Base-by-base conservation (phyloP, 2,888 invertebrate genomes). In the Cephus pulcher region DNA sequence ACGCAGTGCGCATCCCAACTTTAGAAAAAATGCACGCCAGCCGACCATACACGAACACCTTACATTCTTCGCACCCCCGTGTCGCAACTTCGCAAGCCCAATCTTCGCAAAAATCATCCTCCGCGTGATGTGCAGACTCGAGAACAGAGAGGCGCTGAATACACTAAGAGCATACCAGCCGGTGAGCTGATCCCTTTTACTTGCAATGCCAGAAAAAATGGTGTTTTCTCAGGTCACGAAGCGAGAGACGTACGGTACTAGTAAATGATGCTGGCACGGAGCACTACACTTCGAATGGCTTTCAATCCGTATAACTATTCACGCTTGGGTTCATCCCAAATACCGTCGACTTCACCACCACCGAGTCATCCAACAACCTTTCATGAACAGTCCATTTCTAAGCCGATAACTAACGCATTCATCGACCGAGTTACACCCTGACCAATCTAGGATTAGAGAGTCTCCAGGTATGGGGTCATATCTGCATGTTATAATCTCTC, bases 121-220 rank as follows among this genome's bases (percentile, higher is more conserved):
- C 80, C 77, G 79, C 73, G 81, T 75, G 78, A 79, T 81, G 76
- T 77, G 80, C 73, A 76, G 78, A 70, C 69, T 76, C 78, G 75
- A 78, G 78, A 79, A 75, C 76, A 78, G 74, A 81, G 73, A 78
- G 78, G 81, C 81, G 80, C 76, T 80, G 78, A 78, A 75, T 74
- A 75, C 77, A 80, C 79, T 81, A 80, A 81, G 70, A 80, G 82
- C 77, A 74, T 75, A 33, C 76, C 56, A 80, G 76, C 81, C 80
- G 84, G 83, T 86, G 83, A 82, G 86, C 84, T 84, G 84, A 87
- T 83, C 80, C 80, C 80, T 77, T 82, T 79, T 82, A 81, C 80
- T 81, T 80, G 82, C 79, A 82, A 81, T 81, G 82, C 82, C 79
- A 79, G 79, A 78, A 78, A 79, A 81, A 75, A 79, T 77, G 79